These are phyloP conservation scores for Bugula neritina DNA, from an alignment of 2,888 invertebrate genomes.

Conservation along the genomic window DNA sequence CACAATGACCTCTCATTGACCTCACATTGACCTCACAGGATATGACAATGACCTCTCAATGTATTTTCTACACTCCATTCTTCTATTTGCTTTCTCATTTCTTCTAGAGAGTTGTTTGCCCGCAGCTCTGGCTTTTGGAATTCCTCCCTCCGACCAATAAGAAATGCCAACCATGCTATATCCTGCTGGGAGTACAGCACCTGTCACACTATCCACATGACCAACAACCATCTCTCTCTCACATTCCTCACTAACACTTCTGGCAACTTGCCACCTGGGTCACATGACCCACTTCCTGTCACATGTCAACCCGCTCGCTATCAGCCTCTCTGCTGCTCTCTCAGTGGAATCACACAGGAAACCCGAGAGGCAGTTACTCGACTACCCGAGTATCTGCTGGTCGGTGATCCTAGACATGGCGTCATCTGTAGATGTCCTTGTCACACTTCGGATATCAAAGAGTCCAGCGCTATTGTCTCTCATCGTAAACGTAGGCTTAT, in stretches of 20 bases:
- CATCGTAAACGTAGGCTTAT: not conserved
- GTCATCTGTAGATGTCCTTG: slow-evolving; percentile 11
- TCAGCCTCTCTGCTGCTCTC: slow-evolving; percentile 3
- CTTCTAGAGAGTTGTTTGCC: not conserved
- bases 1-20: too few relatives aligned
- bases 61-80: too few relatives aligned
- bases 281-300: not conserved
- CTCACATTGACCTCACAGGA: too few relatives aligned
- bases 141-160: not conserved
- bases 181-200: slow-evolving; percentile 20
- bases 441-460: slow-evolving; percentile 18
- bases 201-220: not conserved
- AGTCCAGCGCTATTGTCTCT: not conserved
- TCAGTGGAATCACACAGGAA: slow-evolving; percentile 3
- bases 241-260: not conserved
- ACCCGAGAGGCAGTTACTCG: slow-evolving; percentile 14
- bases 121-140: slow-evolving; percentile 12
- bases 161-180: slow-evolving; percentile 10
- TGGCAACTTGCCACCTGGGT: not conserved
- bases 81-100: too few relatives aligned
- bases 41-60: too few relatives aligned
- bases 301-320: not conserved
- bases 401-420: slow-evolving; percentile 1
- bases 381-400: slow-evolving; percentile 13
- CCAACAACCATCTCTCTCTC: not conserved